Conservation (phyloP, 1,140 invertebrate genomes). For the Lamellibrachia luymesi region DNA sequence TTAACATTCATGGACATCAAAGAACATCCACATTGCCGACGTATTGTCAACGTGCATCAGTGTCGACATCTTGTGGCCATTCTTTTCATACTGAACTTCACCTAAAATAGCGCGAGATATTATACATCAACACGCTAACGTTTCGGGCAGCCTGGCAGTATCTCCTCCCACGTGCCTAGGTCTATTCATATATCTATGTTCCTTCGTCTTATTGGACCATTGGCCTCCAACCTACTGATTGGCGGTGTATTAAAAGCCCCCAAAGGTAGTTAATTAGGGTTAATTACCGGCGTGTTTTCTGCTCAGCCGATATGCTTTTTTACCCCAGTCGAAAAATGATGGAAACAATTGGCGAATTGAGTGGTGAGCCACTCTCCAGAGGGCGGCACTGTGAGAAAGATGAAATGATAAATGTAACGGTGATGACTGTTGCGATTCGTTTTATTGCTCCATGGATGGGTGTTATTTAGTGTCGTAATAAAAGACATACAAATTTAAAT, state of each 20-base stretch:
- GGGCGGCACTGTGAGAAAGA: not conserved
- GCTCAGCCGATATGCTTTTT: too few relatives aligned
- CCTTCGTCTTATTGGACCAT: not conserved
- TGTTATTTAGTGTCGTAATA: too few relatives aligned
- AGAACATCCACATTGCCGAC: constrained; percentile 81
- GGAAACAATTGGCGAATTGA: not conserved
- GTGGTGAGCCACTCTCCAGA: too few relatives aligned
- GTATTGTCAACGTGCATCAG: constrained; percentile 93
- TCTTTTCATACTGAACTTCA: constrained; percentile 85
- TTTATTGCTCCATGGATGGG: too few relatives aligned
- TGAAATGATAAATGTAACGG: not conserved
- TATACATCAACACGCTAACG: too few relatives aligned
- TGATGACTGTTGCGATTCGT: not conserved
- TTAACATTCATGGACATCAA: constrained; percentile 93
- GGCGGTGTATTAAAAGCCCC: not conserved
- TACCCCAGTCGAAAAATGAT: too few relatives aligned
- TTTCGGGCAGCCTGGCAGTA: too few relatives aligned
- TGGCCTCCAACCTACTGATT: not conserved
- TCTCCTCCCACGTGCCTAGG: too few relatives aligned
- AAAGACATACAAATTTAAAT: not conserved
- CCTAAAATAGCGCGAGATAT: constrained; percentile 58
- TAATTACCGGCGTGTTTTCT: too few relatives aligned
- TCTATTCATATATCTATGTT: too few relatives aligned
- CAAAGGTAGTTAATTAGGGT: not conserved
- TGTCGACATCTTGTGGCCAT: constrained; percentile 74